phyloP scores from a whole-genome alignment of 2,888 invertebrate species.

The Cancer borealis region DNA sequence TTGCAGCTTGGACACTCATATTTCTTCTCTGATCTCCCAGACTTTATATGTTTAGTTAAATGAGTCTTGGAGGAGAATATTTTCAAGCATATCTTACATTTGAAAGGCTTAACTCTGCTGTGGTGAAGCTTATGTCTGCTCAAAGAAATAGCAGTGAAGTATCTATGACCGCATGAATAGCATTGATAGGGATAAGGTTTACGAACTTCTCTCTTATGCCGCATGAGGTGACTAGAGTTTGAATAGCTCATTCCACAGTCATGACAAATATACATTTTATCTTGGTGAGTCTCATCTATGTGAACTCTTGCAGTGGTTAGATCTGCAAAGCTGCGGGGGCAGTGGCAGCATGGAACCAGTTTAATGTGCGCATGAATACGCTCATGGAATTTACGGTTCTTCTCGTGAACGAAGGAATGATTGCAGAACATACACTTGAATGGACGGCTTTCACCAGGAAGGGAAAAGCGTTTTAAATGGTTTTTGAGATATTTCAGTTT shows the following conservation, averaged over 20 bases:
- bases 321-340: not conserved
- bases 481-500: not conserved
- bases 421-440: slow-evolving; percentile 15
- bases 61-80: not conserved
- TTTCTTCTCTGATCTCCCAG: not conserved
- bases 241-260: not conserved
- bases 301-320: not conserved
- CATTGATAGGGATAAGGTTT: not conserved
- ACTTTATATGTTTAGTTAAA: not conserved
- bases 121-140: not conserved
- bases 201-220: not conserved
- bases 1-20: not conserved
- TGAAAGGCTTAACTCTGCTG: not conserved
- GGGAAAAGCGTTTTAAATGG: not conserved
- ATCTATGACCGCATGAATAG: not conserved
- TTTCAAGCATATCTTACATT: not conserved
- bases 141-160: not conserved
- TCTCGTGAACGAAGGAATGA: not conserved
- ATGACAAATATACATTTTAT: not conserved
- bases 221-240: slow-evolving; percentile 27
- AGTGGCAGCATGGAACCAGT: not conserved
- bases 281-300: not conserved
- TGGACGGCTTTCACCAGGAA: not conserved
- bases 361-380: not conserved
- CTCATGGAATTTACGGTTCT: slow-evolving; percentile 3